Base-by-base conservation (phyloP, 2,888 invertebrate species). In the Cremastinae sp. region DNA sequence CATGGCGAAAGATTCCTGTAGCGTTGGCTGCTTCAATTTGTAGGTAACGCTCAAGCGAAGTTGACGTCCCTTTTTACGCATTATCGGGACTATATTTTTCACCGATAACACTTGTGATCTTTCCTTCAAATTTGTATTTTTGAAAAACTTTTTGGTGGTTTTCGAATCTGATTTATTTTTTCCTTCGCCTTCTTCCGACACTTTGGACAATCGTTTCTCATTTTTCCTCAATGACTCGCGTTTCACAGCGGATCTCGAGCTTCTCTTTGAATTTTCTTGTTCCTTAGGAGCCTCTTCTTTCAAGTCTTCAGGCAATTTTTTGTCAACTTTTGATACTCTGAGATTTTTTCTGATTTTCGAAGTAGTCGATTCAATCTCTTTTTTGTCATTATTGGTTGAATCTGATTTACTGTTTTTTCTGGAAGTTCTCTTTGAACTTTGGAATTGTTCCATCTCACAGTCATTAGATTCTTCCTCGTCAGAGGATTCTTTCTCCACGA, bases 1-100 rank as follows among this genome's bases (percentile, higher is more conserved):
- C 9, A 82, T 83, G 0, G 79, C 54, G 38, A 84, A 82, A 0
- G 84, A 83, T 28, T 84, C 84, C 36, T 58, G 64, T 0, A 84
- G 54, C 0, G 81, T 82, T 34, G 75, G 47, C 54, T 78, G 78
- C 47, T 74, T 66, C 20, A 72, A 18, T 4, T 69, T 71, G 41
- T 76, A 79, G 7, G 79, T 74, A 9, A 66, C 49, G 28, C 72
- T 76, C 9, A 49, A 18, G 43, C 38, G 71, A 0, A 61, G n/a
- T n/a, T n/a, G n/a, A n/a, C n/a, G n/a, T n/a, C n/a, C n/a, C 0
- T 74, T 74, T 56, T 36, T 16, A 18, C 51, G 61, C 20, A 36
- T 62, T 12, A 10, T 45, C 0, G 0, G 43, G 9, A 34, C 53
- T 0, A 22, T 65, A 20, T 53, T 75, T 8, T 71, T 62, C 2